Evolutionary conservation across 2,888 invertebrate species (phyloP).

Genomic region (Drosophila hamatofila): DNA sequence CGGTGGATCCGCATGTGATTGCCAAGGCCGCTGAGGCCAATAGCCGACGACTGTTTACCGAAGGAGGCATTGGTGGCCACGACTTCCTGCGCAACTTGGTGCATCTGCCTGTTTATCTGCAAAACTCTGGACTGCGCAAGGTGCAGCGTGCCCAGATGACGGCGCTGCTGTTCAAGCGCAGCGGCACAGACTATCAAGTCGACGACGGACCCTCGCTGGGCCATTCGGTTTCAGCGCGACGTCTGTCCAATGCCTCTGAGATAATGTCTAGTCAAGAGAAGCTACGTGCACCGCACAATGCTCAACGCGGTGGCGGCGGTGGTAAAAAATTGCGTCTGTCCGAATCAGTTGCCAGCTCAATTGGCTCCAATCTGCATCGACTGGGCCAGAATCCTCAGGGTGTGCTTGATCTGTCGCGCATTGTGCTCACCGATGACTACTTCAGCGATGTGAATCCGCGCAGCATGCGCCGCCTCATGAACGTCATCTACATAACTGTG

Average conservation of each 20-base stretch:
- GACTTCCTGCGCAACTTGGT: conserved; percentile 98
- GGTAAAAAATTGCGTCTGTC: conserved; percentile 92
- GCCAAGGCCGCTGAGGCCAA: conserved; percentile 98
- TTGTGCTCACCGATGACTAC: conserved; percentile 98
- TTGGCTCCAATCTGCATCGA: conserved; percentile 94
- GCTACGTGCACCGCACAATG: conserved; percentile 85
- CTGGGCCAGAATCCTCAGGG: conserved; percentile 89
- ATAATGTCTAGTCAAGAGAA: conserved; percentile 94
- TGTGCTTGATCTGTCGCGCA: conserved; percentile 88
- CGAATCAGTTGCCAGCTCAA: conserved; percentile 95
- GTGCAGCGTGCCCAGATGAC: conserved; percentile 95
- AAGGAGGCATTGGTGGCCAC: conserved; percentile 95
- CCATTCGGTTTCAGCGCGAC: conserved; percentile 89
- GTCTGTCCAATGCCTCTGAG: conserved; percentile 92
- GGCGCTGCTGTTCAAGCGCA: conserved; percentile 86
- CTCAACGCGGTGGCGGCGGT: conserved; percentile 86
- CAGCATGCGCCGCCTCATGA: conserved; percentile 98
- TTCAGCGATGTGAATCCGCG: conserved; percentile 99
- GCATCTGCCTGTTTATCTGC: conserved; percentile 98
- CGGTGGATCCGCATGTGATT: conserved; percentile 99
- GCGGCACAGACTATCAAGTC: conserved; percentile 81
- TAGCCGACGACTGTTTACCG: conserved; percentile 93
- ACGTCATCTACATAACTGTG: conserved; percentile 98
- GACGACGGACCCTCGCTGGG: conserved; percentile 83
- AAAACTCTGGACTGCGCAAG: conserved; percentile 96